These are phyloP conservation scores for Hyperoplus immaculatus DNA, from an alignment of 2,797 vertebrate species.

Conservation along the genomic window DNA sequence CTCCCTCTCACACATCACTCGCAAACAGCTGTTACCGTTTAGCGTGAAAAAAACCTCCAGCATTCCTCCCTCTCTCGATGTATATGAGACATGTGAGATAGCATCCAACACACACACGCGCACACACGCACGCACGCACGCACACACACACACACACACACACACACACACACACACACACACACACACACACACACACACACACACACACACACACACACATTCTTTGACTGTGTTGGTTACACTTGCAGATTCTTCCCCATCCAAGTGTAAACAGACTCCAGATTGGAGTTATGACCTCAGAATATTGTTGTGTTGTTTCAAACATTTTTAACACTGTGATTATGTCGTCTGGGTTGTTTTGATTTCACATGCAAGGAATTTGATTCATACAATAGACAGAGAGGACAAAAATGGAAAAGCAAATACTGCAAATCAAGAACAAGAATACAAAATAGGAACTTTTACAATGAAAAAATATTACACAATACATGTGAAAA, in stretches of 20 bases:
- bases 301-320: constrained; percentile 69
- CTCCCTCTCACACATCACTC: constrained; percentile 92
- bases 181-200: no score
- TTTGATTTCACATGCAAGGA: constrained; percentile 52
- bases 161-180: no score
- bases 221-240: constrained; percentile 82
- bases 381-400: not conserved
- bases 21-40: constrained; percentile 96
- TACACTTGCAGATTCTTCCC: constrained; percentile 85
- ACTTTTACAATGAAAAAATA: no score
- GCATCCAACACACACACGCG: constrained; percentile 79
- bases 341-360: constrained; percentile 64
- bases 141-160: no score
- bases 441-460: no score
- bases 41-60: constrained; percentile 87
- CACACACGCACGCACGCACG: no score
- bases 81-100: constrained; percentile 83
- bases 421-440: no score
- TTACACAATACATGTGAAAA: no score
- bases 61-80: constrained; percentile 89
- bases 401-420: no score
- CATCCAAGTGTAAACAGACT: constrained; percentile 84
- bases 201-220: constrained; percentile 40
- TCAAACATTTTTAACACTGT: constrained; percentile 61
- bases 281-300: constrained; percentile 75